Evolutionary conservation across 2,113 vertebrate genomes (phyloP).

Genomic region (Plecturocebus donacophilus): DNA sequence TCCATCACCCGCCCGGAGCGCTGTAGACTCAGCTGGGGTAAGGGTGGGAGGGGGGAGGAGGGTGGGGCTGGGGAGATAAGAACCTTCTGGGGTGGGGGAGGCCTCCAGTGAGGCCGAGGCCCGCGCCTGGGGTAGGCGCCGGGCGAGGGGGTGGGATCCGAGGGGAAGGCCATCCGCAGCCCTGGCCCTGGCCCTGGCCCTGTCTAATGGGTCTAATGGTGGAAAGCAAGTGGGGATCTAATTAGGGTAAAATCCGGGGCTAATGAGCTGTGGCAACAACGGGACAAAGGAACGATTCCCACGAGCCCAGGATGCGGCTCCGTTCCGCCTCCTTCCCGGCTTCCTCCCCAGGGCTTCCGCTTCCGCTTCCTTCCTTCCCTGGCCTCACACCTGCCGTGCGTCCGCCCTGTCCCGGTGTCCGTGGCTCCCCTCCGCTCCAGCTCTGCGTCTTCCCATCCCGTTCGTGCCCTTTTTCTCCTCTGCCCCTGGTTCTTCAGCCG

Average conservation of each 20-base stretch:
- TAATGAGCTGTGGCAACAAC: not conserved
- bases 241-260: not conserved
- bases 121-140: not conserved
- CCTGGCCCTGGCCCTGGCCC: not conserved
- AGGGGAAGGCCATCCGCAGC: not conserved
- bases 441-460: not conserved
- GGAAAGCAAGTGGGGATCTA: not conserved
- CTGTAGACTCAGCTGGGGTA: not conserved
- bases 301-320: not conserved
- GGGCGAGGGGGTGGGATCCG: not conserved
- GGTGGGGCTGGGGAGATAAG: not conserved
- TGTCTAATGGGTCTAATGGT: too few relatives aligned
- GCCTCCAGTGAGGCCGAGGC: not conserved
- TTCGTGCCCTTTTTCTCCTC: not conserved
- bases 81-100: not conserved
- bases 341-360: not conserved
- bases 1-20: not conserved
- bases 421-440: fast-evolving
- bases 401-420: not conserved
- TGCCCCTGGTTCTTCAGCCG: not conserved
- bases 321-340: not conserved
- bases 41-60: not conserved
- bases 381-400: not conserved
- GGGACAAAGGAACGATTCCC: not conserved
- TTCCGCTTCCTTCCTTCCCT: too few relatives aligned